Evolutionary conservation across 2,797 vertebrate species (phyloP), one percentile per base, ranked within the genome.

Genomic region (Sebastes wilsoni): DNA sequence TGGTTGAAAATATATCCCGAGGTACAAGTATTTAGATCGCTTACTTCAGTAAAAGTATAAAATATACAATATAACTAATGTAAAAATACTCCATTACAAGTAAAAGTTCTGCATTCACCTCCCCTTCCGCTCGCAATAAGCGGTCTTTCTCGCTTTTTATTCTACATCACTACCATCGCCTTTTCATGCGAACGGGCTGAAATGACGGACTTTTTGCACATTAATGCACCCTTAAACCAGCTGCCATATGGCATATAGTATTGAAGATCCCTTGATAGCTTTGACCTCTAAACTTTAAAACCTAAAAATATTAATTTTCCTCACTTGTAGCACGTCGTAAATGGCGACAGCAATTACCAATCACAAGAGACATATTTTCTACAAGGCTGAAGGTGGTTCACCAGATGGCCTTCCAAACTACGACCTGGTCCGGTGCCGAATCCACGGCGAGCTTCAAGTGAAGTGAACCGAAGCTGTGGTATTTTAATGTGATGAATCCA

Each of bases 331-430:
- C n/a, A 8, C 42, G 14, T 10, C 18, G 12, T 34, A 68, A 76
- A 64, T 2, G 14, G 20, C 60, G 27, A 23, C 16, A 75, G 69
- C 58, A 66, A 36, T 60, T 52, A 65, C 55, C 61, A 14, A 54
- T 67, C 73, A 58, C 66, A 66, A 3, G 66, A 59, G 72, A 71
- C 46, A 8, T 25, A 2, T 62, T 62, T 54, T 52, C 32, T 75
- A 38, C 36, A 34, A 52, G 23, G 56, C 4, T 6, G 58, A 58
- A 80, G 38, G 65, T 58, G 73, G 58, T 14, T 32, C 62, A 60
- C 30, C 81, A 82, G 70, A 84, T 78, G 80, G 69, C 28, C 58
- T 56, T 78, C 70, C 32, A 56, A 82, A 66, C 25, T 3, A 70
- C 34, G 71, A 18, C 14, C 52, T 71, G 59, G 25, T 75, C n/a